Conservation (phyloP, 2,797 vertebrate species). For the Sylvilagus floridanus region DNA sequence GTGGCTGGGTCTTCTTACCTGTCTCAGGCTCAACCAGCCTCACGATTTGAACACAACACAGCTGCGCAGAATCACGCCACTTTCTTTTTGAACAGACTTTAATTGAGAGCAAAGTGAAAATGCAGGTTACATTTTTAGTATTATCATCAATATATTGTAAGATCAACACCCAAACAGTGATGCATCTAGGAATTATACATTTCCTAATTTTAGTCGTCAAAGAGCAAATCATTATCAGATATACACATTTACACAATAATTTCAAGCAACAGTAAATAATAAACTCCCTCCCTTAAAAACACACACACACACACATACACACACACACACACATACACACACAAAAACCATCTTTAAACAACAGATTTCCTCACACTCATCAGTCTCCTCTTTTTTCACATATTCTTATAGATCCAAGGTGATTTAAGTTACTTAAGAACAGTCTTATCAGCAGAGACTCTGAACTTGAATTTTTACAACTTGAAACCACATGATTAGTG, state of each 20-base stretch:
- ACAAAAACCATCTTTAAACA: constrained; percentile 83
- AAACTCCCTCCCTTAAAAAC: constrained; percentile 86
- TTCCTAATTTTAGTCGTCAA: constrained; percentile 89
- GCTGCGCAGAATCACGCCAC: constrained; percentile 83
- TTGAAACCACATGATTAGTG: constrained; percentile 91
- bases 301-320: constrained; percentile 22
- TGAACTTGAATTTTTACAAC: constrained; percentile 91
- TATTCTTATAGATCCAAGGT: constrained; percentile 88
- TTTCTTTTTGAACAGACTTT: constrained; percentile 90
- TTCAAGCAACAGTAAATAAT: constrained; percentile 92
- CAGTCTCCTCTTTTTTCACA: constrained; percentile 87
- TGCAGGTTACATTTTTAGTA: constrained; percentile 90
- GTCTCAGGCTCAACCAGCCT: constrained; percentile 71
- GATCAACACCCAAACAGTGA: constrained; percentile 87
- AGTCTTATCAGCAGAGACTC: constrained; percentile 89
- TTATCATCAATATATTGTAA: constrained; percentile 86
- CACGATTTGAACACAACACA: constrained; percentile 86
- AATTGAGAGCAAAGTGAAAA: constrained; percentile 91
- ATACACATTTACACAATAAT: constrained; percentile 90
- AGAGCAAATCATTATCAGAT: constrained; percentile 91
- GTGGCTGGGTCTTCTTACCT: constrained; percentile 74
- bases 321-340: not conserved
- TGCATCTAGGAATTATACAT: constrained; percentile 89
- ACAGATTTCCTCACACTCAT: constrained; percentile 90
- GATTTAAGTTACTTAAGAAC: constrained; percentile 91